Percentiles rank a stretch among this genome's conserved stretches.
phyloP scores from a whole-genome alignment of 2,797 vertebrate species.

The Dromococcyx pavoninus region DNA sequence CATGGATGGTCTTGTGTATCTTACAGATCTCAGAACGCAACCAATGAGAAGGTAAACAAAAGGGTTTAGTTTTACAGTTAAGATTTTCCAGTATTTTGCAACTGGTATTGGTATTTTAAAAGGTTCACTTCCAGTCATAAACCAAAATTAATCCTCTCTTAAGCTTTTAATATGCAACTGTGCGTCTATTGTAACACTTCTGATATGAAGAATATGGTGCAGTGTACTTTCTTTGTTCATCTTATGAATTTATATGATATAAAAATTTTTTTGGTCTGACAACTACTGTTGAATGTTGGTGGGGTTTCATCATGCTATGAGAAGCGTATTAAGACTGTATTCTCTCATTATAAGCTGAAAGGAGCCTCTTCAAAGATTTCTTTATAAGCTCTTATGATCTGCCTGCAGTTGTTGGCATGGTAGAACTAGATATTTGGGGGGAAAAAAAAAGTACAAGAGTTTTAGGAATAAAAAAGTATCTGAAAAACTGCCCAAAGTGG shows the following conservation, averaged over 20 bases:
- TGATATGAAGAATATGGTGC: not conserved
- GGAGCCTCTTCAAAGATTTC: not conserved
- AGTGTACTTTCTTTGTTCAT: not conserved
- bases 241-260: not conserved
- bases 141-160: not conserved
- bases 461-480: not conserved
- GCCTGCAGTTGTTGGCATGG: not conserved
- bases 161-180: not conserved
- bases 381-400: not conserved
- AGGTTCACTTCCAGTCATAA: not conserved
- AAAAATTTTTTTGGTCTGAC: not conserved
- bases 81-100: not conserved
- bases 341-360: not conserved
- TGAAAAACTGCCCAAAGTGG: not conserved
- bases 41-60: slow-evolving; percentile 72
- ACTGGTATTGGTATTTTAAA: not conserved
- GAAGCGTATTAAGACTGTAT: not conserved
- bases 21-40: slow-evolving; percentile 72
- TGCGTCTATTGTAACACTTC: not conserved
- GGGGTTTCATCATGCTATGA: not conserved
- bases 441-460: not conserved
- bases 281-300: not conserved
- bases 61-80: not conserved
- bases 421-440: not conserved
- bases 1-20: slow-evolving; percentile 73